Conservation (phyloP, 2,888 invertebrate genomes). For the Tiliacea aurago region DNA sequence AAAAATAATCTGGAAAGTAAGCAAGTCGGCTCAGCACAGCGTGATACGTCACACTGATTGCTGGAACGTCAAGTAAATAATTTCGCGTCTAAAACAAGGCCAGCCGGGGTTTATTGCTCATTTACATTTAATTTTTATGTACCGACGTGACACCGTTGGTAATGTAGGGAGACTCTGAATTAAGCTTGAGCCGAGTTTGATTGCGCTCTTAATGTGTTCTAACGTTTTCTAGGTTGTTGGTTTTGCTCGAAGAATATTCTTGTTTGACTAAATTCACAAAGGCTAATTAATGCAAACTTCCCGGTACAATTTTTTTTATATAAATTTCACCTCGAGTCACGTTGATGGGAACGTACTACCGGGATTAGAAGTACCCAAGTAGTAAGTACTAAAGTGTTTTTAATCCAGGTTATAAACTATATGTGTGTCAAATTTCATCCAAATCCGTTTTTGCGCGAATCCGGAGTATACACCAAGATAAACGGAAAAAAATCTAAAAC, state of each 20-base stretch:
- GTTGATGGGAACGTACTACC: neutral
- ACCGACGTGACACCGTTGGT: constrained; percentile 39
- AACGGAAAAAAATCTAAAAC: neutral
- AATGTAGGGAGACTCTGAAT: constrained; percentile 28
- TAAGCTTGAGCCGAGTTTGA: constrained; percentile 19
- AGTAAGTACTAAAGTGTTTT: neutral
- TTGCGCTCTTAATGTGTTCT: constrained; percentile 15
- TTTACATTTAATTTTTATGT: constrained; percentile 62
- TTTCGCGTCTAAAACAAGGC: constrained; percentile 45
- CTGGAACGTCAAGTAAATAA: constrained; percentile 43
- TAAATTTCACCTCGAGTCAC: neutral
- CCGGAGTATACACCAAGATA: neutral
- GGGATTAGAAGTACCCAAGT: neutral
- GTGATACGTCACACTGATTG: constrained; percentile 17
- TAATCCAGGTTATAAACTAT: neutral
- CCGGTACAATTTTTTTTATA: neutral
- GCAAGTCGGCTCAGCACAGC: constrained; percentile 11
- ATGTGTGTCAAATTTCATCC: neutral
- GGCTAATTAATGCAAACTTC: too few relatives aligned
- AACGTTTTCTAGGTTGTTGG: neutral
- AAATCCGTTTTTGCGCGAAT: neutral
- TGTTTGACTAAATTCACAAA: neutral
- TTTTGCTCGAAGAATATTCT: constrained; percentile 3
- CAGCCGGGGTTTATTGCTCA: constrained; percentile 49
- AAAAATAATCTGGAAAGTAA: constrained; percentile 14